Base-by-base conservation (phyloP, 2,797 vertebrate genomes). In the Coranthus polyacanthus region DNA sequence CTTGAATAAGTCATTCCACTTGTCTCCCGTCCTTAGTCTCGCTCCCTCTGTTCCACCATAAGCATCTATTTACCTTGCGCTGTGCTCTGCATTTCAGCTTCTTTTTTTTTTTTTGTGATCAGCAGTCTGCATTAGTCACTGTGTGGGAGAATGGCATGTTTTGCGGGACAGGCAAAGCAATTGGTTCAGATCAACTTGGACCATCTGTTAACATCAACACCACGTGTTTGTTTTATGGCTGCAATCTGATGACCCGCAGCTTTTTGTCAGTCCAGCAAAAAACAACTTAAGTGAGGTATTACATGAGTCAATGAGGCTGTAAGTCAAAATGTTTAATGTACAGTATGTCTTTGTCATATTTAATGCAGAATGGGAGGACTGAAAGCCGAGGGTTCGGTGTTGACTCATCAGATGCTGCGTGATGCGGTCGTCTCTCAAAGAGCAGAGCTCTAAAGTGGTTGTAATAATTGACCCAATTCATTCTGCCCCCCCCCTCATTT, bases 1-100 rank as follows among this genome's bases (percentile, higher is more conserved):
- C 67, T 78, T 88, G 84, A 91, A 92, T 92, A 92, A 93, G 92
- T 93, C 87, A 91, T 93, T 89, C 82, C 60, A 81, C 82, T 85
- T 87, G 87, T 87, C 85, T 83, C 49, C 61, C 70, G 63, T 80
- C 64, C 75, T 90, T 85, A 86, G 72, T 86, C 66, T 82, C 69
- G 58, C 60, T 47, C 24, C 24, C 20, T 69, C 37, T 39, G n/a
- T 68, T 63, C 78, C 54, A 45, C 79, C 58, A 69, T 68, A 68
- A 85, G 81, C 78, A 79, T 84, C 68, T 86, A 62, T 78, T 79
- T 82, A 78, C 68, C 75, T 71, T 66, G 49, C 69, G 62, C 82
- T 86, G 81, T 12, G 64, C 78, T 88, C 15, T 64, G 87, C 91
- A 81, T 76, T 86, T 74, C 55, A 61, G 62, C 64, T 38, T 36